Base-by-base conservation (phyloP, 2,888 invertebrate species). In the Crocallis elinguaria region DNA sequence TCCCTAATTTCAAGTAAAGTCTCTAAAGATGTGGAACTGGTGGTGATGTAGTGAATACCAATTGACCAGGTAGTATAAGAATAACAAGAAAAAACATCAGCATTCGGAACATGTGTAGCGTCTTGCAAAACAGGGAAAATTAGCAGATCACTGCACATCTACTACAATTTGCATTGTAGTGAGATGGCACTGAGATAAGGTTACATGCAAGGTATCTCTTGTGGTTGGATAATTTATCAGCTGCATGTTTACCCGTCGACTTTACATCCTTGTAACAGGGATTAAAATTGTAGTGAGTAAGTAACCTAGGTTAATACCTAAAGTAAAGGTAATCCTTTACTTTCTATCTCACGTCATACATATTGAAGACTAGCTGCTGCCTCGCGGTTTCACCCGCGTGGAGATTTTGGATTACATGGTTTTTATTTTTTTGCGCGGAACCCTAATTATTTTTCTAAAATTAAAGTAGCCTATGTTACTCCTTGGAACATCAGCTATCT, bases 21-120 rank as follows among this genome's bases (percentile, higher is more conserved):
- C 38, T 52, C 39, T 59, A 64, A 64, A 81, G 82, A 83, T 84
- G 80, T 75, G 69, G 70, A 73, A 75, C 74, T 73, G 62, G 44
- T 41, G 57, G 46, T 35, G 36, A 57, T 60, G 65, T 36, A 48
- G 12, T 78, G 88, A 81, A 88, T 88, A 81, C 71, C 60, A 82
- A 88, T 70, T 48, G 57, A 68, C 63, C 61, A 72, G 72, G 75
- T 73, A 67, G 69, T 73, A 77, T 82, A 81, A 76, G 80, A 84
- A 81, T 82, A 81, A 79, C 73, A 75, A 71, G 65, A 76, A 80
- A 75, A 79, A 79, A 75, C 59, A 41, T 67, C 38, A 54, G 33
- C 43, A 65, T 65, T 57, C 62, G 7, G 13, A 12, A 29, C 60
- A 65, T 56, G 67, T 41, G 17, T 44, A 16, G 38, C 38, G 51